Evolutionary conservation across 2,113 vertebrate species (phyloP).

Genomic region (Malurus alboscapulatus): DNA sequence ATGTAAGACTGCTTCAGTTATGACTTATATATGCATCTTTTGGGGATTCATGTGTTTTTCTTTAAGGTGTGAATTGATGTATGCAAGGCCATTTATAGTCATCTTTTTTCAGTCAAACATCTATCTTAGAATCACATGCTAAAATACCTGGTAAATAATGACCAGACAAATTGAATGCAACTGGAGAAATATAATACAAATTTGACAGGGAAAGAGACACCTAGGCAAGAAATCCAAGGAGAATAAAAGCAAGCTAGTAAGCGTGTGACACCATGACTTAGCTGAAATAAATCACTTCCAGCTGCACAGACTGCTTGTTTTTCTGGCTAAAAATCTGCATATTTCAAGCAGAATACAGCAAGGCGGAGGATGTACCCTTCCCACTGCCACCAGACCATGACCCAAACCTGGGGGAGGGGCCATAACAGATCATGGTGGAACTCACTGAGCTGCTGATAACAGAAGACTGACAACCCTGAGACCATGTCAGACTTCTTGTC

Average conservation of each 20-base stretch:
- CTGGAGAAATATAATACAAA: not conserved
- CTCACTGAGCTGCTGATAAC: not conserved
- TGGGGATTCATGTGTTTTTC: not conserved
- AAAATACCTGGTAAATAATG: constrained; percentile 21
- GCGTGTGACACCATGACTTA: not conserved
- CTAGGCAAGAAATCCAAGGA: not conserved
- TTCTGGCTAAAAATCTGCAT: not conserved
- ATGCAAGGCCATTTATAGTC: not conserved
- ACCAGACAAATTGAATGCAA: not conserved
- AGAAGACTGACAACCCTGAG: not conserved
- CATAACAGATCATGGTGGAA: not conserved
- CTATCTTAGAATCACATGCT: not conserved
- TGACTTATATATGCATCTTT: not conserved
- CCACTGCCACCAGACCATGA: not conserved
- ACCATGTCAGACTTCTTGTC: not conserved
- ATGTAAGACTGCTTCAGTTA: not conserved
- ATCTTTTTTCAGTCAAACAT: not conserved
- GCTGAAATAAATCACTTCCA: constrained; percentile 6
- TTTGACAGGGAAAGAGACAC: constrained; percentile 4
- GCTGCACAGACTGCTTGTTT: not conserved
- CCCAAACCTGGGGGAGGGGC: not conserved
- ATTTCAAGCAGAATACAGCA: not conserved
- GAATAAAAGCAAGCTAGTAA: constrained; percentile 4
- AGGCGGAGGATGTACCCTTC: not conserved
- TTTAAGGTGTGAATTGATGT: not conserved